Percentiles rank a stretch among this genome's conserved stretches.
These are phyloP conservation scores for Platalea minor DNA, from an alignment of 2,797 vertebrate species.

Conservation along the genomic window DNA sequence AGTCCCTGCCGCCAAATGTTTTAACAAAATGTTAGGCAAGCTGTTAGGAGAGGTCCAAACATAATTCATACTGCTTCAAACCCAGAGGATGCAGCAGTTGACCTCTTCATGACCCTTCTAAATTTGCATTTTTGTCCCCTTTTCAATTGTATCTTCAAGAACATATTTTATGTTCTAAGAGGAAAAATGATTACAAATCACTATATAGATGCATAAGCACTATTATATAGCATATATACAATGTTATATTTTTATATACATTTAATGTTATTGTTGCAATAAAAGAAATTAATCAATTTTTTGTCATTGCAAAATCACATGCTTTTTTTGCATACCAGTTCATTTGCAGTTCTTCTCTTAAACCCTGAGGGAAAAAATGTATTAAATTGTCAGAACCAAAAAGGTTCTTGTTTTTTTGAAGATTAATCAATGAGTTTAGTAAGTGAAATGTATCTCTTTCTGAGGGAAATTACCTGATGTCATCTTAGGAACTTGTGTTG, in stretches of 20 bases:
- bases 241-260: background rate
- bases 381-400: background rate
- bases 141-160: background rate
- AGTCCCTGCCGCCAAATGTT: background rate
- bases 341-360: background rate
- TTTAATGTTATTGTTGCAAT: background rate
- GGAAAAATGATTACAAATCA: background rate
- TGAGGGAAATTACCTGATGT: background rate
- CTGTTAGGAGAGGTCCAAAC: background rate
- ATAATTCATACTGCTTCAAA: background rate
- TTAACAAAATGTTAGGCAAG: background rate
- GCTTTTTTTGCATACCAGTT: background rate
- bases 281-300: background rate
- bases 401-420: background rate
- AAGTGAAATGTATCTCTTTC: background rate
- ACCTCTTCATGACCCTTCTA: background rate
- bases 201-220: background rate
- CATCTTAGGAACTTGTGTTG: background rate
- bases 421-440: background rate
- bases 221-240: background rate
- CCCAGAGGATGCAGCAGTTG: background rate
- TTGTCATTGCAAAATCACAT: background rate
- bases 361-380: background rate
- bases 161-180: background rate
- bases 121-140: background rate